A percentile compares a stretch with the other conserved stretches of the same genome.
Evolutionary conservation across 2,888 invertebrate genomes (phyloP).

Genomic region (Gnatocerus cornutus): DNA sequence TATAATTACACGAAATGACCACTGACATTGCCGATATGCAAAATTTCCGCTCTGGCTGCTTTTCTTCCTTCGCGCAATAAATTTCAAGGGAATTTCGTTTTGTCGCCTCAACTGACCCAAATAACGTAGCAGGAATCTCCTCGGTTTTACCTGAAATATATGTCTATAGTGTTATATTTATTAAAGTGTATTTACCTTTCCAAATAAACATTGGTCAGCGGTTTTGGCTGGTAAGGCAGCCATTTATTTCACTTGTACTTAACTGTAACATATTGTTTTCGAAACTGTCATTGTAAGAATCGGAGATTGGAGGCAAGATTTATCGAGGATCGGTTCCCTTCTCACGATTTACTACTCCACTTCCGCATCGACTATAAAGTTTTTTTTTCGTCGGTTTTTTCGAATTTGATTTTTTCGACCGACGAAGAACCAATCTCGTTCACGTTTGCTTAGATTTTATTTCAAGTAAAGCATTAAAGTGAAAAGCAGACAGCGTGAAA

Average conservation of each 20-base stretch:
- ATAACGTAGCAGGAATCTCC: conserved; percentile 30
- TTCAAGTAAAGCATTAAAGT: conserved; percentile 43
- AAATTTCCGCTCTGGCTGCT: too few relatives aligned
- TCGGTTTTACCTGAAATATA: conserved; percentile 48
- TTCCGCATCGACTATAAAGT: conserved; percentile 28
- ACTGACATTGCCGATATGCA: too few relatives aligned
- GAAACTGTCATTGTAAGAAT: conserved; percentile 55
- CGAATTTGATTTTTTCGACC: conserved; percentile 31
- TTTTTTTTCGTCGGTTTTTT: conserved; percentile 12
- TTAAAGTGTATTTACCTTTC: conserved; percentile 52
- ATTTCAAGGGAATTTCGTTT: conserved; percentile 27
- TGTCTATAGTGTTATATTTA: conserved; percentile 50
- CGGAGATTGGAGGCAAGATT: conserved; percentile 51
- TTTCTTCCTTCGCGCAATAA: conserved; percentile 26
- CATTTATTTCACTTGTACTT: conserved; percentile 60
- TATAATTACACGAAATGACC: too few relatives aligned
- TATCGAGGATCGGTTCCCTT: conserved; percentile 41
- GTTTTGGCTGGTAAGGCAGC: conserved; percentile 53
- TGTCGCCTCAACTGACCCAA: conserved; percentile 22
- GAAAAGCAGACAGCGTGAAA: conserved; percentile 50
- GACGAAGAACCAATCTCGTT: conserved; percentile 22
- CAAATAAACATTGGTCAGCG: conserved; percentile 56
- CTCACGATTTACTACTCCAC: conserved; percentile 36
- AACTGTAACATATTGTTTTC: conserved; percentile 62
- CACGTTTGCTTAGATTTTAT: conserved; percentile 44